Conservation (phyloP, 2,797 vertebrate genomes). For the Tenualosa thibaudeaui region DNA sequence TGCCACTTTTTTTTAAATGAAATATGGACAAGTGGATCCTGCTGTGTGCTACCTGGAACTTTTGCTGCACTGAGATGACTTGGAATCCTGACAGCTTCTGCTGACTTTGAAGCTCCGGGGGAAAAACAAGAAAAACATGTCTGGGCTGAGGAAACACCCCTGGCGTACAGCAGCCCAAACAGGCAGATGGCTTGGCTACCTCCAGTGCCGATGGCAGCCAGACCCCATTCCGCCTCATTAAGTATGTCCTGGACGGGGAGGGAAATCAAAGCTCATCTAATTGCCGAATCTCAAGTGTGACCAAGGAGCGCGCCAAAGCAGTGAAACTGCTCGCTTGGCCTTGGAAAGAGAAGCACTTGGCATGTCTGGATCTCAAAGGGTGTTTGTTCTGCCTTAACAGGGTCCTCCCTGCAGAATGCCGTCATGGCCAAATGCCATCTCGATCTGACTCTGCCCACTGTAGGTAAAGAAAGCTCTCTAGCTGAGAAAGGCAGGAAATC, state of each 20-base stretch:
- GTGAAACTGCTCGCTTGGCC: constrained; percentile 3
- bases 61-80: neutral
- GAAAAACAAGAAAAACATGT: neutral
- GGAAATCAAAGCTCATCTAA: constrained; percentile 38
- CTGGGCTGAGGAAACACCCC: neutral
- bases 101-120: too few relatives aligned
- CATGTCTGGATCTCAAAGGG: neutral
- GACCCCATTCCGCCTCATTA: constrained; percentile 46
- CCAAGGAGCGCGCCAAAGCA: neutral
- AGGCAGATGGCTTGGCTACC: constrained; percentile 41
- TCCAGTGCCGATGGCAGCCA: constrained; percentile 30
- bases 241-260: constrained; percentile 27
- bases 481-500: neutral
- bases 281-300: constrained; percentile 25
- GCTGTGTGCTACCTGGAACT: neutral
- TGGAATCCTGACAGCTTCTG: too few relatives aligned
- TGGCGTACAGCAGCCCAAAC: neutral
- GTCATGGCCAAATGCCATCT: neutral
- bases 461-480: neutral
- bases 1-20: neutral
- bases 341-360: neutral
- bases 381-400: constrained; percentile 13
- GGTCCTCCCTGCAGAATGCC: neutral
- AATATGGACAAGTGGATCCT: neutral
- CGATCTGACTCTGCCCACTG: neutral